Evolutionary conservation across 1,140 invertebrate species (phyloP).

Genomic region (Drosophila elegans): DNA sequence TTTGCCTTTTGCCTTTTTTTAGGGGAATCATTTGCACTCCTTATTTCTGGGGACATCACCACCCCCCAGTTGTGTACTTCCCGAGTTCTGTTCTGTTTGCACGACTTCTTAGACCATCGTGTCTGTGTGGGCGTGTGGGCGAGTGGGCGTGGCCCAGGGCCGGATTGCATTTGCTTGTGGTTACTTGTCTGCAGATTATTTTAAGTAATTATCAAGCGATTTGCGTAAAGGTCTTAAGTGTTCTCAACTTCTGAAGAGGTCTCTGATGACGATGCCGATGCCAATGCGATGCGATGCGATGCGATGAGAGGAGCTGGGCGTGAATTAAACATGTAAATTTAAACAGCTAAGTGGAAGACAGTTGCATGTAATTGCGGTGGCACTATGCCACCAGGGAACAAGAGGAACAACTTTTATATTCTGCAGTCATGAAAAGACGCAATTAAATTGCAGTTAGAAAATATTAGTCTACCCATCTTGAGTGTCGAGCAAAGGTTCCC

Average conservation of each 20-base stretch:
- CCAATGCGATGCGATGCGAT: not conserved
- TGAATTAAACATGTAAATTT: conserved; percentile 73
- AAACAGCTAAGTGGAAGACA: conserved; percentile 54
- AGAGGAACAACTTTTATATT: conserved; percentile 32
- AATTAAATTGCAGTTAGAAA: conserved; percentile 32
- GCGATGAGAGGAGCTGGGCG: conserved; percentile 20
- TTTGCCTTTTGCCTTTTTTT: conserved; percentile 60
- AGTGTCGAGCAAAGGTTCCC: not conserved
- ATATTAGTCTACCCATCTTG: conserved; percentile 3
- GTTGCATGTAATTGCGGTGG: conserved; percentile 48
- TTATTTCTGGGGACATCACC: conserved; percentile 30
- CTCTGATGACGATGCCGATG: conserved; percentile 23
- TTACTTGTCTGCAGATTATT: conserved; percentile 75
- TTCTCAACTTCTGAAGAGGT: conserved; percentile 56
- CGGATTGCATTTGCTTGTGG: conserved; percentile 50
- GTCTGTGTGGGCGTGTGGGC: conserved; percentile 54
- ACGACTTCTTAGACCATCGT: conserved; percentile 29
- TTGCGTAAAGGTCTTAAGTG: conserved; percentile 73
- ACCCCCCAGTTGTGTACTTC: conserved; percentile 11
- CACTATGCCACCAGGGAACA: conserved; percentile 22
- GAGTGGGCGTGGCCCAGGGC: conserved; percentile 47
- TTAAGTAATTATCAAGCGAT: conserved; percentile 82
- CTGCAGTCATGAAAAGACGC: conserved; percentile 26
- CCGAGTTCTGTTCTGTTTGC: conserved; percentile 35
- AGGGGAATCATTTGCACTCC: conserved; percentile 41